Evolutionary conservation across 2,113 vertebrate species (phyloP).

Genomic region (Cyphomyrus discorhynchus): DNA sequence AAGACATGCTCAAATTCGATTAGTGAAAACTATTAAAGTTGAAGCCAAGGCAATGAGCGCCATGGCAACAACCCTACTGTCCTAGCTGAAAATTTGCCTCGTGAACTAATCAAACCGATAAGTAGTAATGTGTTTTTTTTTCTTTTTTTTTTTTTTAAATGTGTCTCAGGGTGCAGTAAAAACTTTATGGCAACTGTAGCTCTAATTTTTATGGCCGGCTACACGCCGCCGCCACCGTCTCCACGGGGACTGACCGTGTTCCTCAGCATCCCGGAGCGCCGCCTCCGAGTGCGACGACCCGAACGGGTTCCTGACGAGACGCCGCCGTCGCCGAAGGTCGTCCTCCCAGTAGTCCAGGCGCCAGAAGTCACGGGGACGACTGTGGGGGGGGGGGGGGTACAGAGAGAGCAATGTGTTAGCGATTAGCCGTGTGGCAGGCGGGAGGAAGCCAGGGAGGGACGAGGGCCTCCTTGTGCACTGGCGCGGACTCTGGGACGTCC

Average conservation of each 20-base stretch:
- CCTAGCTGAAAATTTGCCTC: constrained; percentile 41
- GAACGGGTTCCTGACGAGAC: constrained; percentile 92
- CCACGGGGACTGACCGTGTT: constrained; percentile 80
- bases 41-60: neutral
- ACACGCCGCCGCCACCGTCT: constrained; percentile 45
- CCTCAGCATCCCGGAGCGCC: constrained; percentile 80
- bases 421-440: constrained; percentile 87
- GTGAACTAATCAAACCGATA: constrained; percentile 35
- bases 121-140: neutral
- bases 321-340: constrained; percentile 96
- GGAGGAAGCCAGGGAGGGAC: constrained; percentile 63
- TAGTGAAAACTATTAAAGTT: neutral
- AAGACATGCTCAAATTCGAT: constrained; percentile 33
- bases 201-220: constrained; percentile 56
- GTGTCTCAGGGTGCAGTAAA: constrained; percentile 51
- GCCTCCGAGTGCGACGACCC: constrained; percentile 97
- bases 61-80: neutral
- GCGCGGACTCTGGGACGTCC: constrained; percentile 71
- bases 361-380: constrained; percentile 97
- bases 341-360: constrained; percentile 99
- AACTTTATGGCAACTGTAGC: constrained; percentile 53
- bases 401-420: constrained; percentile 94
- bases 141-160: constrained; percentile 32
- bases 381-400: constrained; percentile 82
- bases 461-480: constrained; percentile 88